Percentiles rank a stretch among this genome's conserved stretches.
These are phyloP conservation scores for Rotaria socialis DNA, from an alignment of 2,888 invertebrate species.

Conservation along the genomic window DNA sequence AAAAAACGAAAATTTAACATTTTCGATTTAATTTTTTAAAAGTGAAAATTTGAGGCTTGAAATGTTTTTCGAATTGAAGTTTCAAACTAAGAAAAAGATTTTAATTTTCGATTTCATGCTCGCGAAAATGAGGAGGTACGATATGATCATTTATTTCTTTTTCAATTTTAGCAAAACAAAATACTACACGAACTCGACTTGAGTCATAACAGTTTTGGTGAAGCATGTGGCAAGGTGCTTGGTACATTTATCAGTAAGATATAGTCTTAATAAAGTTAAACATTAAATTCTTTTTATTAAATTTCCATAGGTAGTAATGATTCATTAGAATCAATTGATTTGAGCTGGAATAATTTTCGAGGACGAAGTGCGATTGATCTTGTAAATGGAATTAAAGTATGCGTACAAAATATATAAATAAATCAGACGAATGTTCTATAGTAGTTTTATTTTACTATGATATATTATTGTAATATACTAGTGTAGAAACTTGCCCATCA, in stretches of 20 bases:
- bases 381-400: conserved; percentile 56
- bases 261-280: neutral
- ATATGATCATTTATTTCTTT: neutral
- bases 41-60: no score
- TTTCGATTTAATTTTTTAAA: no score
- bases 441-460: no score
- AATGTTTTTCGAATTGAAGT: no score
- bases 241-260: conserved; percentile 54
- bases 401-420: conserved; percentile 15
- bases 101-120: no score
- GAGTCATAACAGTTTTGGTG: conserved; percentile 54
- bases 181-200: conserved; percentile 54
- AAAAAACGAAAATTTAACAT: no score
- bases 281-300: no score
- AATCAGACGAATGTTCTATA: no score
- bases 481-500: no score
- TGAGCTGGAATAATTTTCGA: conserved; percentile 58
- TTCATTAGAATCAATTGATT: conserved; percentile 54
- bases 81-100: no score
- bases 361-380: conserved; percentile 54
- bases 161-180: conserved; percentile 54
- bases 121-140: no score
- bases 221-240: conserved; percentile 53
- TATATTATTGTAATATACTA: no score
- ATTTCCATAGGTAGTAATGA: conserved; percentile 54